Conservation (phyloP, 2,113 vertebrate species). For the Lophura nycthemera region DNA sequence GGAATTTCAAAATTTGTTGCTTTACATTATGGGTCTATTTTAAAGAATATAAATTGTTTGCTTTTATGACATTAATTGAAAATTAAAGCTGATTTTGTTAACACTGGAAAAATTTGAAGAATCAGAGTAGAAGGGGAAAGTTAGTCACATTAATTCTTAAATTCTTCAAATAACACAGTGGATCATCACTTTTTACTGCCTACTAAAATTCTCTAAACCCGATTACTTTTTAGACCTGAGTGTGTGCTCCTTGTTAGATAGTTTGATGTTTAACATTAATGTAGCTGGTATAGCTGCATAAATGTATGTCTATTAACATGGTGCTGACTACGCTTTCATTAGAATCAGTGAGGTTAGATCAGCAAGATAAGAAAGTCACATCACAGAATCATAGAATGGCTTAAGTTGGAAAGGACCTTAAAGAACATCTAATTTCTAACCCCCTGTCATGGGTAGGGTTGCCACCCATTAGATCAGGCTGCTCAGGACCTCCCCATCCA, state of each 20-base stretch:
- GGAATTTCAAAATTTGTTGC: not conserved
- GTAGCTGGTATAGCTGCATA: not conserved
- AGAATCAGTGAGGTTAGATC: not conserved
- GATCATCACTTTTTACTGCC: not conserved
- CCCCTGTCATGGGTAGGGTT: not conserved
- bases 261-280: not conserved
- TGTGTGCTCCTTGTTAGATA: not conserved
- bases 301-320: not conserved
- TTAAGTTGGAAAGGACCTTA: not conserved
- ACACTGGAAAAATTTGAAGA: not conserved
- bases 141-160: not conserved
- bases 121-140: not conserved
- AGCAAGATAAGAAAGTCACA: not conserved
- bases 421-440: not conserved
- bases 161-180: not conserved
- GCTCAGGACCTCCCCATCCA: not conserved
- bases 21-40: not conserved
- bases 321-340: not conserved
- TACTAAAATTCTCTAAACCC: not conserved
- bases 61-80: not conserved
- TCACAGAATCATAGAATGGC: not conserved
- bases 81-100: not conserved
- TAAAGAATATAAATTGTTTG: not conserved
- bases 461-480: not conserved
- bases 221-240: not conserved